phyloP scores from a whole-genome alignment of 2,888 invertebrate species.

The Eilema sororculum region DNA sequence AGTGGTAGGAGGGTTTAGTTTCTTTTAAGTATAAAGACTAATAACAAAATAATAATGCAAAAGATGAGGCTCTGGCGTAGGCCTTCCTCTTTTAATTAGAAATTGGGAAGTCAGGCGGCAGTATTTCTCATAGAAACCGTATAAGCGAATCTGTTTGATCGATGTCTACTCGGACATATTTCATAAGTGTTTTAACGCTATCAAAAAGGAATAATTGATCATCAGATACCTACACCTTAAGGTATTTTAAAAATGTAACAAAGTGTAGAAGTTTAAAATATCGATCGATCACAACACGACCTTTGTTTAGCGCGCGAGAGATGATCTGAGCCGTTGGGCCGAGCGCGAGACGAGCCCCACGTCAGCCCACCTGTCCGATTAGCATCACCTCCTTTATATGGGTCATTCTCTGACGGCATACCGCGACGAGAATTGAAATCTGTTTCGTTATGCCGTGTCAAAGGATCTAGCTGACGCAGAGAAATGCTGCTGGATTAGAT shows the following conservation, averaged over 20 bases:
- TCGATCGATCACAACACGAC: slow-evolving; percentile 73
- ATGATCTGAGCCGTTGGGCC: slow-evolving; percentile 49
- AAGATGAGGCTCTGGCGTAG: too few species aligned
- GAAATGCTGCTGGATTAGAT: slow-evolving; percentile 74
- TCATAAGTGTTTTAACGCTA: background rate
- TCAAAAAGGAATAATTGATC: slow-evolving; percentile 49
- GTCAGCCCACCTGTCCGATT: slow-evolving; percentile 85
- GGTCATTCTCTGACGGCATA: slow-evolving; percentile 78
- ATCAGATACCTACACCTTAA: slow-evolving; percentile 44
- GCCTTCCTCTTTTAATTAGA: too few species aligned
- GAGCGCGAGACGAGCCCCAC: slow-evolving; percentile 60
- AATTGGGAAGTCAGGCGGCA: too few species aligned
- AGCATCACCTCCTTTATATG: slow-evolving; percentile 81
- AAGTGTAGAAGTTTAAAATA: slow-evolving; percentile 62
- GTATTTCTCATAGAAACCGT: too few species aligned
- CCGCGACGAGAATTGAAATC: slow-evolving; percentile 80
- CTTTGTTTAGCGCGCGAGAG: slow-evolving; percentile 59
- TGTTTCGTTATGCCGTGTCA: slow-evolving; percentile 82
- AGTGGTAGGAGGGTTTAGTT: background rate
- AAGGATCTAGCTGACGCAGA: slow-evolving; percentile 76
- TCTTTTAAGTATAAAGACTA: background rate
- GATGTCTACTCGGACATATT: background rate
- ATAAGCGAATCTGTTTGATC: too few species aligned
- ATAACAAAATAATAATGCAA: background rate
- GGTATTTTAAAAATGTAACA: slow-evolving; percentile 54